Evolutionary conservation across 2,888 invertebrate genomes (phyloP), one percentile per base, ranked within the genome.

Genomic region (Erebia aethiops): DNA sequence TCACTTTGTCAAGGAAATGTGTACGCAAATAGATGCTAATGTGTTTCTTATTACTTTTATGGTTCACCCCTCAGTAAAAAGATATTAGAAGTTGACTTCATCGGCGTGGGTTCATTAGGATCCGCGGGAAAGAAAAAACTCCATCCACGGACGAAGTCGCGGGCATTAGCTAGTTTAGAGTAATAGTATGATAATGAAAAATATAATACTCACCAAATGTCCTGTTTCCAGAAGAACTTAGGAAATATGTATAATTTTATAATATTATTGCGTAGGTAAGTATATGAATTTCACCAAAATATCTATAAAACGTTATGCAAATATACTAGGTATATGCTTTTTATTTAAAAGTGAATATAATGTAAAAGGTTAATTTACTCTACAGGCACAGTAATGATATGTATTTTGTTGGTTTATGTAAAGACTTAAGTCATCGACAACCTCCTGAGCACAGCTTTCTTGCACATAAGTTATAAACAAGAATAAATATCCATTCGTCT

Each of bases 361-460:
- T 74, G 72, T 74, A 74, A 71, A 71, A 74, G 73, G 67, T 70
- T 74, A 81, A 67, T 84, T 84, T 85, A 81, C 76, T 80, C 80
- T 91, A 89, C 82, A 92, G 92, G 92, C 92, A 92, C 92, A 87
- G 77, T 83, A 80, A 86, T 92, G 92, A 92, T 92, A 92, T 92
- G 92, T 92, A 90, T 91, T 86, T 84, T 81, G 84, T 87, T 83
- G 79, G 84, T 86, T 83, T 77, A 74, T 78, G 81, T 84, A 82
- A 74, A 81, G 76, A 72, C 82, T 89, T 62, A 90, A 82, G 78
- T 72, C 74, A 73, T 68, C 64, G 21, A 72, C 70, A 26, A 63
- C 63, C 62, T 64, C 64, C 73, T 67, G 69, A 75, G 61, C 60
- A 72, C 66, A 67, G 70, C 54, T 71, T 72, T 63, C 74, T 76